A percentile compares a stretch with the other conserved stretches of the same genome.
phyloP scores from a whole-genome alignment of 2,888 invertebrate genomes.

The Noctua janthina region DNA sequence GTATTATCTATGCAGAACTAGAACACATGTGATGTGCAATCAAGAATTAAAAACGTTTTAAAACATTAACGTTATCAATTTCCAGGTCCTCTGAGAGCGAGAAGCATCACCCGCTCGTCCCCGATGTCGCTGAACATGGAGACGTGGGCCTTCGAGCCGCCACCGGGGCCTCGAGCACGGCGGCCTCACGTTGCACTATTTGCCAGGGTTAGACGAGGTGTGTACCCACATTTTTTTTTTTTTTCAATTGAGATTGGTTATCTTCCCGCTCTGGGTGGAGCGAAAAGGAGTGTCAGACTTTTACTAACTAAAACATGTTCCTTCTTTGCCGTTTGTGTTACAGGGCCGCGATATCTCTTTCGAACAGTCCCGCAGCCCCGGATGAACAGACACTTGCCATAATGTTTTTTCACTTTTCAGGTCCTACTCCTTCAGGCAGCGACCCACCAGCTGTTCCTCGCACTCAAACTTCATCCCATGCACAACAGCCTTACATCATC shows the following conservation, averaged over 20 bases:
- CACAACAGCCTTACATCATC: neutral
- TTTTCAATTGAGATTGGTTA: no score
- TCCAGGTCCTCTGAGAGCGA: neutral
- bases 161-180: neutral
- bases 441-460: neutral
- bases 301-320: no score
- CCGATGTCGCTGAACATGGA: neutral
- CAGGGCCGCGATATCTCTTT: no score
- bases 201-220: neutral
- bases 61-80: neutral
- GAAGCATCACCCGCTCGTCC: neutral
- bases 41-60: no score
- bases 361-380: no score
- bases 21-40: no score
- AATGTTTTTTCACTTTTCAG: neutral
- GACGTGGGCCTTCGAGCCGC: neutral
- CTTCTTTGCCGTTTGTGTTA: no score
- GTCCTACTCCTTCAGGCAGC: neutral
- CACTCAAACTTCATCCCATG: neutral
- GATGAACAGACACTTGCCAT: neutral
- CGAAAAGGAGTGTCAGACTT: no score
- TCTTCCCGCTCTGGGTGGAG: no score
- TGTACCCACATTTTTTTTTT: neutral
- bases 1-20: no score
- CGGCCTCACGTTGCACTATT: neutral